These are phyloP conservation scores for Florisuga fusca DNA, from an alignment of 2,797 vertebrate genomes.

Conservation along the genomic window DNA sequence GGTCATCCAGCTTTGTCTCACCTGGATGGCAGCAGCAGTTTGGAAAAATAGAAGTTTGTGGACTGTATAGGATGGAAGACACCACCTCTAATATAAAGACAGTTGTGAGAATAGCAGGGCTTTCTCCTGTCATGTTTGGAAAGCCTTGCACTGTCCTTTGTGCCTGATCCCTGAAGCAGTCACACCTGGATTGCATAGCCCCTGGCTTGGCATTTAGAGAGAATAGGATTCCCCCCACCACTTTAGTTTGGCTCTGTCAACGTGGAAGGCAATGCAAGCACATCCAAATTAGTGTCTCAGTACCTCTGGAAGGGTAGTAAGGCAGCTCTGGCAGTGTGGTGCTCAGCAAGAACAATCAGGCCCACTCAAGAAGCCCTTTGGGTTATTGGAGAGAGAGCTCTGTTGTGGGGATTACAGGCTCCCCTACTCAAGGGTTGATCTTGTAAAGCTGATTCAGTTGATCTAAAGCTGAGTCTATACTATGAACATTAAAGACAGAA, in stretches of 20 bases:
- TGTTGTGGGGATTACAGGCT: neutral
- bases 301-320: neutral
- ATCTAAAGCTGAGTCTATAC: neutral
- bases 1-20: neutral
- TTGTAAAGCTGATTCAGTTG: neutral
- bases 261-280: neutral
- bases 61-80: neutral
- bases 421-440: neutral
- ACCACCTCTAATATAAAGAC: neutral
- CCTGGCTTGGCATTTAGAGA: neutral
- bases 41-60: neutral
- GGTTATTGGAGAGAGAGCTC: neutral
- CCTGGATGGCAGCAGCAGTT: neutral
- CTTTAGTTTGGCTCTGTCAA: neutral
- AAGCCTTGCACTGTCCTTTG: neutral
- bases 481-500: neutral
- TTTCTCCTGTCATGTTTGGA: neutral
- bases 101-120: neutral
- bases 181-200: neutral
- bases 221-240: neutral
- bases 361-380: neutral
- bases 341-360: accelerated
- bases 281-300: neutral
- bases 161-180: neutral
- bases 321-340: neutral